These are phyloP conservation scores for Drosophila percnosoma DNA, from an alignment of 2,888 invertebrate genomes.

Conservation along the genomic window DNA sequence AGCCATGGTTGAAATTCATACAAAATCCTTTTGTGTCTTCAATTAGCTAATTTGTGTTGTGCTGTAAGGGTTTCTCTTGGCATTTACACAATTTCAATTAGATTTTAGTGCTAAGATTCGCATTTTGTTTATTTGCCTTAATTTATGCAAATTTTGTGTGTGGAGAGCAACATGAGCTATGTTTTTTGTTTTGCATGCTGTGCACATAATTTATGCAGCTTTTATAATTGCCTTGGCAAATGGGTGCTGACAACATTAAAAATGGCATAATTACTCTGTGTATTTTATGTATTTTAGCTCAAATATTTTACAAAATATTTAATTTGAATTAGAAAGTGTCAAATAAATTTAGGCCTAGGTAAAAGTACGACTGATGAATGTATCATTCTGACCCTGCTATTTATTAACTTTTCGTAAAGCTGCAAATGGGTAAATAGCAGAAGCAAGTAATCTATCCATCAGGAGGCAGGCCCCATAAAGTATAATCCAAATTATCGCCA, in stretches of 20 bases:
- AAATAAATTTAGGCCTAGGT: neutral
- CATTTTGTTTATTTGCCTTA: conserved; percentile 24
- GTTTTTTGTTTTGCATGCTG: neutral
- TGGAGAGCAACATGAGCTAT: conserved; percentile 3
- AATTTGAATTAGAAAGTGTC: neutral
- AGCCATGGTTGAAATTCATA: conserved; percentile 42
- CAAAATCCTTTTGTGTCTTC: conserved; percentile 46
- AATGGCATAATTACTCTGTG: neutral
- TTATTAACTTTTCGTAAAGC: neutral
- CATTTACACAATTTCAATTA: conserved; percentile 42
- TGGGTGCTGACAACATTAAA: neutral
- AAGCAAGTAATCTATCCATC: neutral
- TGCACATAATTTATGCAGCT: conserved; percentile 29
- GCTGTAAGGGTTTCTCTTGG: conserved; percentile 15
- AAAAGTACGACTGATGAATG: neutral
- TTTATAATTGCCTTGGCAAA: conserved; percentile 23
- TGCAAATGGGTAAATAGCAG: neutral
- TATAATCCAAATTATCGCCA: neutral
- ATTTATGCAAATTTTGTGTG: conserved; percentile 55
- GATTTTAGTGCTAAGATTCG: conserved; percentile 35
- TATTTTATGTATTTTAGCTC: neutral
- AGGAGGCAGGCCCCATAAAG: neutral
- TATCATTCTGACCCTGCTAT: neutral
- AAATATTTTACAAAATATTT: neutral
- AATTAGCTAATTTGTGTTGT: conserved; percentile 58